Evolutionary conservation across 2,797 vertebrate genomes (phyloP), one percentile per base, ranked within the genome.

Genomic region (Limosa lapponica): DNA sequence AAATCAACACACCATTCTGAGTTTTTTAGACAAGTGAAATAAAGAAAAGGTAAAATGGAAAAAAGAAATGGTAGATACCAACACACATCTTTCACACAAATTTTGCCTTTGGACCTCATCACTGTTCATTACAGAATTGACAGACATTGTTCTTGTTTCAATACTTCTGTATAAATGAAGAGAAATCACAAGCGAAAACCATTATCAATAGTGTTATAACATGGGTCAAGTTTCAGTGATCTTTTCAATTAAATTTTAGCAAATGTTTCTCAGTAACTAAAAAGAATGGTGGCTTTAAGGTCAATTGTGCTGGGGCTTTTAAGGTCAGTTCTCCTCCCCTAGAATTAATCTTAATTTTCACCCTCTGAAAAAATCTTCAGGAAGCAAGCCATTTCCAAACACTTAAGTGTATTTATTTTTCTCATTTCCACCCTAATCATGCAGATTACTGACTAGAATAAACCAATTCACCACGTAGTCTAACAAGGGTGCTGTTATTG

Each of bases 351-450:
- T 43, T 79, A 57, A 87, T 90, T 95, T 84, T 74, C 28, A 72
- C 22, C 13, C 19, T 49, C 36, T 77, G 62, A 87, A 94, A 83
- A 95, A 55, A 96, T 79, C 51, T 73, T 70, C 51, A 86, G 74
- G 62, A 96, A 91, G 58, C 75, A 89, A 82, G 32, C 18, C 14
- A 72, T 94, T 95, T 93, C 43, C 77, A 93, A 90, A 95, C 48
- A 83, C 80, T 95, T 97, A 66, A 84, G 62, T 37, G 25, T 72
- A 93, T 90, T 96, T 92, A 89, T 96, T 90, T 48, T 81, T 82
- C 79, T 66, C 54, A 90, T 91, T 96, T 95, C 86, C 80, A 82
- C 66, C 18, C 71, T 84, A 75, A 94, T 92, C 94, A 82, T 73
- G 58, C 57, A 83, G 75, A 87, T 80, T 90, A 95, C 69, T 67